phyloP scores from a whole-genome alignment of 1,140 invertebrate species.

The Delia radicum region DNA sequence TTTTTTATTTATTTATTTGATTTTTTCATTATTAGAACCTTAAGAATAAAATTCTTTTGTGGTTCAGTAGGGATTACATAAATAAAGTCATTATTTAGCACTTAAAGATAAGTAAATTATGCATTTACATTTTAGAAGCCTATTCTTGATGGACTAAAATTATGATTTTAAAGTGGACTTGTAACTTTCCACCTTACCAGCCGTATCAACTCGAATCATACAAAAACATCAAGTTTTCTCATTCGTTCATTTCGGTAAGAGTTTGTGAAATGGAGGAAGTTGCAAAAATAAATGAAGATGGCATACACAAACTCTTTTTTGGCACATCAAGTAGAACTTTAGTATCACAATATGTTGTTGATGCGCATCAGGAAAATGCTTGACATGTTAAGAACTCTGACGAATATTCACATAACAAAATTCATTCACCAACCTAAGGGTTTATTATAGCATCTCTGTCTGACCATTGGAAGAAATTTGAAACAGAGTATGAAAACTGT shows the following conservation, averaged over 20 bases:
- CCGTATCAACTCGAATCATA: not conserved
- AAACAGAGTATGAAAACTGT: not conserved
- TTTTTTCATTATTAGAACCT: no score
- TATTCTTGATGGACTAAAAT: no score
- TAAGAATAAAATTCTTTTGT: no score
- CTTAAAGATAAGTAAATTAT: no score
- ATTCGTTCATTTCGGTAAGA: not conserved
- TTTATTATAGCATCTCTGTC: not conserved
- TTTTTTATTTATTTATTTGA: no score
- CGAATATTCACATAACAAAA: not conserved
- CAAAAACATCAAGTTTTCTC: not conserved
- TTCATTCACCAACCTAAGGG: not conserved
- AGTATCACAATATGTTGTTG: not conserved
- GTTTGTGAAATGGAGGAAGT: not conserved
- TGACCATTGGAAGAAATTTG: not conserved
- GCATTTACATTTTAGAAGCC: no score
- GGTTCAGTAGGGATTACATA: no score
- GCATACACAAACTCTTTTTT: no score
- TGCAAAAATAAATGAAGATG: not conserved
- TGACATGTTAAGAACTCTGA: not conserved
- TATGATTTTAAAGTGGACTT: no score
- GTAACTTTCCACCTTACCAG: no score
- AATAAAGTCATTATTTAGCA: no score
- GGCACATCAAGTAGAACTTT: no score
- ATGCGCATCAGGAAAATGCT: constrained; percentile 1